Evolutionary conservation across 64 coral and sea anemone species (phyloP).

Genomic region (Acropora yongei): DNA sequence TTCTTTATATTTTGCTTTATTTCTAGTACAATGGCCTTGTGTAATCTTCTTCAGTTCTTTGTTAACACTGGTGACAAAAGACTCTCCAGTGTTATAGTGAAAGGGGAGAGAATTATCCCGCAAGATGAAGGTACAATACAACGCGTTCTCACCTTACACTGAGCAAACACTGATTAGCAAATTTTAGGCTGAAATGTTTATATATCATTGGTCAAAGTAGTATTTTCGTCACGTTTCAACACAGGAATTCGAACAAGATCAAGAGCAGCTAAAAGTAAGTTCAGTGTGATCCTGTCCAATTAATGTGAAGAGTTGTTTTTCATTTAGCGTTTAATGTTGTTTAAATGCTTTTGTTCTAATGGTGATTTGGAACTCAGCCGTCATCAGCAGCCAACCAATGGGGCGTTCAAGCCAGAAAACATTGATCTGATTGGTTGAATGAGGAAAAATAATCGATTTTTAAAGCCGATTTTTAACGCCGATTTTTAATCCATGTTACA

Average conservation of each 20-base stretch:
- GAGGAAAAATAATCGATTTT: too few species aligned
- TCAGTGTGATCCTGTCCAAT: too few species aligned
- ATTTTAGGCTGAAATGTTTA: background rate
- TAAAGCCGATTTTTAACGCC: too few species aligned
- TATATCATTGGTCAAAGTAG: background rate
- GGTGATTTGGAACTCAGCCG: too few species aligned
- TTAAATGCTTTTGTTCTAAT: too few species aligned
- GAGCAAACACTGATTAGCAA: background rate
- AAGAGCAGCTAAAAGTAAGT: constrained; percentile 79
- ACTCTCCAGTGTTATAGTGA: constrained; percentile 83
- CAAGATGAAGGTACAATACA: constrained; percentile 76
- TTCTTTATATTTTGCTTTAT: background rate
- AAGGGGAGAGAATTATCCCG: constrained; percentile 84
- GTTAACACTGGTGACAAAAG: constrained; percentile 94
- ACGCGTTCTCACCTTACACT: background rate
- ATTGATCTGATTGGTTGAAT: too few species aligned
- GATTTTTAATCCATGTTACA: too few species aligned
- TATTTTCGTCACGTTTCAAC: background rate
- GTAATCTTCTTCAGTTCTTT: constrained; percentile 87
- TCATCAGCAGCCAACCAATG: too few species aligned
- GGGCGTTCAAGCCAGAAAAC: too few species aligned
- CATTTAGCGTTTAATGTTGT: too few species aligned
- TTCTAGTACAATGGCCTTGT: constrained; percentile 81
- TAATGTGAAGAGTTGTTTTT: too few species aligned
- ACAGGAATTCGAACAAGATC: constrained; percentile 93